Evolutionary conservation across 1,140 invertebrate genomes (phyloP).

Genomic region (Lutraria rhynchaena): DNA sequence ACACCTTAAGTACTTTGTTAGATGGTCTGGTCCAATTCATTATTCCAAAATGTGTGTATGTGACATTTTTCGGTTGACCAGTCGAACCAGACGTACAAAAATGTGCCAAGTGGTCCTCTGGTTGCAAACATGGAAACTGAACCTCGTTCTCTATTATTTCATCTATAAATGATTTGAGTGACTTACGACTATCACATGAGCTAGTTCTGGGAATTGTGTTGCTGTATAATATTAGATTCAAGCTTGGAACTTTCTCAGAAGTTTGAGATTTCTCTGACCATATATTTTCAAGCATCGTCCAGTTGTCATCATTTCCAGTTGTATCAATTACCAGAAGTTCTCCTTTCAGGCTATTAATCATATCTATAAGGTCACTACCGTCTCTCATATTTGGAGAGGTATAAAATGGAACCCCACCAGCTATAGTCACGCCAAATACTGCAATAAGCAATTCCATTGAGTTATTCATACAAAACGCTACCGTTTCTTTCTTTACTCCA

Average conservation of each 20-base stretch:
- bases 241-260: neutral
- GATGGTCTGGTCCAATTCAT: conserved; percentile 28
- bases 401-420: conserved; percentile 47
- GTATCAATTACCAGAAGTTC: conserved; percentile 39
- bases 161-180: neutral
- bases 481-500: conserved; percentile 45
- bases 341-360: conserved; percentile 8
- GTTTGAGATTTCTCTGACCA: neutral
- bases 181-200: neutral
- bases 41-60: conserved; percentile 45
- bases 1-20: neutral
- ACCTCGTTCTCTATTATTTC: neutral
- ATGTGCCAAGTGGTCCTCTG: conserved; percentile 36
- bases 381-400: conserved; percentile 28
- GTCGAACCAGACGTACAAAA: conserved; percentile 51
- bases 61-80: conserved; percentile 39
- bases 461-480: conserved; percentile 53
- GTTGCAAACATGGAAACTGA: conserved; percentile 29
- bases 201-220: neutral
- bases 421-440: conserved; percentile 14
- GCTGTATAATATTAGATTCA: conserved; percentile 31
- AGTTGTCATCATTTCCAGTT: conserved; percentile 21
- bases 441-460: conserved; percentile 39
- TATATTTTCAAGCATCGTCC: conserved; percentile 34
- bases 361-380: conserved; percentile 51